Evolutionary conservation across 2,888 invertebrate species (phyloP), one percentile per base, ranked within the genome.

Genomic region (Drosophila quinaria): DNA sequence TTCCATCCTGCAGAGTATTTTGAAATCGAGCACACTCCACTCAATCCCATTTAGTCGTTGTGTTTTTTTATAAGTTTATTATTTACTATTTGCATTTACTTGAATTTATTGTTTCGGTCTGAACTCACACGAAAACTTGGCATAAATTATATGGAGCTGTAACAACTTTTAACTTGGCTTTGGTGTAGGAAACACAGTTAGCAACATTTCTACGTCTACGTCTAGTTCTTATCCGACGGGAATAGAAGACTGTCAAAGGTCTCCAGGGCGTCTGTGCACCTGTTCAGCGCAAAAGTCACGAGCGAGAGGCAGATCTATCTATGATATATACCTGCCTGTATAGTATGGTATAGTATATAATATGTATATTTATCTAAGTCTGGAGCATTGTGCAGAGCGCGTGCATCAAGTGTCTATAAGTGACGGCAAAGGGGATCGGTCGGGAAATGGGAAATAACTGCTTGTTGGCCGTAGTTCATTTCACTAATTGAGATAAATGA

Each of bases 41-140:
- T 47, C 22, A 1, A 17, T 6, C 35, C 44, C 22, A 72, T 72
- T 61, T 68, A 49, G 39, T 49, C 58, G 62, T 59, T 63, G 42
- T 49, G 60, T 55, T 44, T 69, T 62, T 55, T 44, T 69, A 1
- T 49, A 58, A 59, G 59, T 64, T 64, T 60, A 56, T 59, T 22
- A 22, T 4, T 22, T 4, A 22, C 25, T 64, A 76, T 74, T 67
- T 73, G 65, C 66, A 83, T 74, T 75, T 58, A 63, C 49, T 51
- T 80, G 64, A 61, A 73, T 82, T 82, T 82, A 81, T 81, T 81
- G 79, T 74, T 77, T 78, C 51, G 67, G 62, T 67, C 55, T 22
- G 37, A 52, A 74, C 64, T 85, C 78, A 82, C 86, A 86, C 83
- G 80, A 76, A 83, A 76, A 55, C 56, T 66, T 22, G 65, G 70